Evolutionary conservation across 2,113 vertebrate species (phyloP).

Genomic region (Anser brachyrhynchus): DNA sequence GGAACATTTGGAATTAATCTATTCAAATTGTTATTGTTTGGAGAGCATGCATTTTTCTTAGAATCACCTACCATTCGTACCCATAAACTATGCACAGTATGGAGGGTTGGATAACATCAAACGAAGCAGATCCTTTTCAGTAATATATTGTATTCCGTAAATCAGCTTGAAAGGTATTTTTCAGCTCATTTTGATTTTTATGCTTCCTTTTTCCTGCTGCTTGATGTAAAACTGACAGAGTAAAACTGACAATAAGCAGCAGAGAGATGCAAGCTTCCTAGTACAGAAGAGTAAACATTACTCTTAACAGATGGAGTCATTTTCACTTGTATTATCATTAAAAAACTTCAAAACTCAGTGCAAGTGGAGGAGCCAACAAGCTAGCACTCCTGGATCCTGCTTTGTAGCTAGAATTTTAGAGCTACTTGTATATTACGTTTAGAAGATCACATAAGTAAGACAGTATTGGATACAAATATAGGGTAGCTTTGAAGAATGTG

Average conservation of each 20-base stretch:
- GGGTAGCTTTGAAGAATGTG: not conserved
- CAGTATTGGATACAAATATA: not conserved
- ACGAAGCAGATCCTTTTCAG: slow-evolving; percentile 30
- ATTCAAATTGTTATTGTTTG: slow-evolving; percentile 32
- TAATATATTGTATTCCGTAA: slow-evolving; percentile 29
- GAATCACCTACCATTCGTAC: not conserved
- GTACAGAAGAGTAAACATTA: slow-evolving; percentile 48
- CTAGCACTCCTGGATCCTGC: not conserved
- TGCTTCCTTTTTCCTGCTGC: slow-evolving; percentile 61
- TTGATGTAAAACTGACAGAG: slow-evolving; percentile 65
- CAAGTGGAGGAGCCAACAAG: not conserved
- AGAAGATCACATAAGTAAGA: not conserved
- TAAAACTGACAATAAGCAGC: slow-evolving; percentile 51
- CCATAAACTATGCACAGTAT: slow-evolving; percentile 12
- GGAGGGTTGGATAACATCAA: slow-evolving; percentile 38
- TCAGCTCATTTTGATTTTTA: slow-evolving; percentile 63
- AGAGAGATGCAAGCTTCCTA: slow-evolving; percentile 22
- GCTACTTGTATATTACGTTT: not conserved
- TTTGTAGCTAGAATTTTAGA: not conserved
- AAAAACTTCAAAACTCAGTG: slow-evolving; percentile 41
- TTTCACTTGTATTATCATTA: slow-evolving; percentile 57
- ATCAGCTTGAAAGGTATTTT: slow-evolving; percentile 64
- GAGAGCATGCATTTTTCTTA: slow-evolving; percentile 6
- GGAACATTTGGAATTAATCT: slow-evolving; percentile 21
- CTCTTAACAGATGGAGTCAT: slow-evolving; percentile 61